Conservation (phyloP, 1,140 invertebrate genomes). For the Phocides pigmalion region DNA sequence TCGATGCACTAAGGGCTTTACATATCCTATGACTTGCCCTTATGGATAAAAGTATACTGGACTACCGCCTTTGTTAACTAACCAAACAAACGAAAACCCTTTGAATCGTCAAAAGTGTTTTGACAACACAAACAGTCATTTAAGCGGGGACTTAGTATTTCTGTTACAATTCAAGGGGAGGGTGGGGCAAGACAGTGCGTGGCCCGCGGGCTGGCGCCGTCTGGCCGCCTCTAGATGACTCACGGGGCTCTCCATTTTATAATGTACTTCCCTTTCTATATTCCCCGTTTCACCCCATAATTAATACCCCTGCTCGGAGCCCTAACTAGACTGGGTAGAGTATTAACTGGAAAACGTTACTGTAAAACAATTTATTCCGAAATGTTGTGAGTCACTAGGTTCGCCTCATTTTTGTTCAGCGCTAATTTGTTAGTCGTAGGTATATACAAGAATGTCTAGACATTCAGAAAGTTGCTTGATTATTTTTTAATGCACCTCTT, state of each 20-base stretch:
- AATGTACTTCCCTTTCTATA: conserved; percentile 59
- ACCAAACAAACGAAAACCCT: conserved; percentile 16
- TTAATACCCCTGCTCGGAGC: conserved; percentile 51
- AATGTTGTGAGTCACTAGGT: conserved; percentile 12
- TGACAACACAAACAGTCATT: conserved; percentile 38
- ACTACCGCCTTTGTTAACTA: neutral
- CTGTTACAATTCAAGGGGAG: conserved; percentile 37
- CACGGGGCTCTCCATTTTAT: conserved; percentile 65
- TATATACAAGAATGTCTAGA: neutral
- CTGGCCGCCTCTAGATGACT: conserved; percentile 67
- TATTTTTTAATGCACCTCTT: no score
- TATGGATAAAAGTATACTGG: neutral
- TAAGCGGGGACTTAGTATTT: conserved; percentile 21
- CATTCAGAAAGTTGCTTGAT: no score
- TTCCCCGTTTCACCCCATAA: conserved; percentile 65
- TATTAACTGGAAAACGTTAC: conserved; percentile 27
- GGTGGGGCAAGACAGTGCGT: conserved; percentile 64
- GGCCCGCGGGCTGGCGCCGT: conserved; percentile 63
- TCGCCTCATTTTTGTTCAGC: neutral
- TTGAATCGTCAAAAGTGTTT: conserved; percentile 35
- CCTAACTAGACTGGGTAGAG: conserved; percentile 24
- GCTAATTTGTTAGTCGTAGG: neutral
- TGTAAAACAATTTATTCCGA: conserved; percentile 12
- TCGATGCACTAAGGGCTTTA: neutral
- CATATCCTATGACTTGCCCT: neutral